Base-by-base conservation (phyloP, 2,113 vertebrate species). In the Dicentrarchus labrax region DNA sequence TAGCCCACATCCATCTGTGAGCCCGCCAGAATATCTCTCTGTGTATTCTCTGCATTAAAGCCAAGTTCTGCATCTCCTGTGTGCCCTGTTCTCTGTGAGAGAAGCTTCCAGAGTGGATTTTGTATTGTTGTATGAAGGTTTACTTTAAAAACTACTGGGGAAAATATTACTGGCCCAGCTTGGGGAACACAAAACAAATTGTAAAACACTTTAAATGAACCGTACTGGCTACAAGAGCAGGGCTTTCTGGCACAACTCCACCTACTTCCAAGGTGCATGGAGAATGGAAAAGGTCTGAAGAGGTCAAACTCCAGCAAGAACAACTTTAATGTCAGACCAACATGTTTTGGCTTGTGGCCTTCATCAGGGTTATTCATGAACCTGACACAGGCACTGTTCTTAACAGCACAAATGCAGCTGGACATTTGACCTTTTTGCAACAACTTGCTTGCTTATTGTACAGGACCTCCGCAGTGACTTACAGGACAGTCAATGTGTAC, bases 31-130 rank as follows among this genome's bases (percentile, higher is more conserved):
- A 80, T 61, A 61, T 73, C 64, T 70, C 54, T 17, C 66, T 4
- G 21, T 57, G 72, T 75, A 84, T 85, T 56, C 72, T 85, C 68
- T 62, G 56, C 74, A 30, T 56, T 43, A 45, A 11, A 0, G 89
- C 89, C 91, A 89, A 88, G 38, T 76, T 75, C 38, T 77, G 87
- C 62, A 66, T 78, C 78, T 84, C 85, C 70, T 6, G n/a, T 48
- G 59, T 53, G 51, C 61, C 51, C 65, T 22, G 30, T 56, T 77
- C 39, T 59, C 7, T 6, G 59, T 5, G 43, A 45, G 9, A 10
- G 54, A 24, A 68, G 67, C 70, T 64, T 85, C 85, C 72, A 54
- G 45, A 16, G 65, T 8, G 53, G 85, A 65, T 74, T 82, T 77
- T 62, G 6, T 17, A 76, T 89, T 82, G 72, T 86, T 87, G 72